A percentile compares a stretch with the other conserved stretches of the same genome.
These are phyloP conservation scores for Triops longicaudatus DNA, from an alignment of 1,140 invertebrate species.

Conservation along the genomic window DNA sequence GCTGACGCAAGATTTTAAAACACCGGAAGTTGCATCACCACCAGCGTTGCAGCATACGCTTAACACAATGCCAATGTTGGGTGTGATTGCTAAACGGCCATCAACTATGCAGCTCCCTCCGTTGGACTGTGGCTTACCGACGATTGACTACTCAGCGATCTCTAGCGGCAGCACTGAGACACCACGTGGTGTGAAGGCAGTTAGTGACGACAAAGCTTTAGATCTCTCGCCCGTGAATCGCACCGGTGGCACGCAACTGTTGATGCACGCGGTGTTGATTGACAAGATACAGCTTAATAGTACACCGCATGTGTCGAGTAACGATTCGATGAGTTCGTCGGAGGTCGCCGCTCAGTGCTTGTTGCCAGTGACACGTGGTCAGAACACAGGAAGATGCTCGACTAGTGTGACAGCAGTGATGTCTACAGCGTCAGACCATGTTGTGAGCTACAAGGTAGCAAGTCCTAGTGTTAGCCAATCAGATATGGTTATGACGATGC, in stretches of 20 bases:
- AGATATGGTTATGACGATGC: background rate
- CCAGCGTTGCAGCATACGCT: background rate
- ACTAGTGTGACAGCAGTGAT: background rate
- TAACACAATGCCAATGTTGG: background rate
- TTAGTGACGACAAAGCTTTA: background rate
- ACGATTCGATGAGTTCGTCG: background rate
- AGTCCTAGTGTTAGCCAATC: background rate
- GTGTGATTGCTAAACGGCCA: no score
- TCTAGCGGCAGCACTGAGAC: background rate
- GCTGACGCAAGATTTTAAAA: background rate
- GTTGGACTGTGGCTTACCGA: background rate
- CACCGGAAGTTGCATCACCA: background rate
- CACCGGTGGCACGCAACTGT: background rate
- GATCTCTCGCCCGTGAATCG: background rate
- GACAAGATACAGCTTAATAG: background rate
- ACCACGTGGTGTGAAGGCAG: background rate
- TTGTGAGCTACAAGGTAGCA: background rate
- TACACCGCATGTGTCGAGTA: background rate
- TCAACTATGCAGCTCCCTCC: background rate
- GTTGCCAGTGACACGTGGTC: background rate
- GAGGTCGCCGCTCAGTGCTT: background rate
- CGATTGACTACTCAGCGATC: background rate
- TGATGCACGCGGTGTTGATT: background rate
- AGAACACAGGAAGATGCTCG: background rate
- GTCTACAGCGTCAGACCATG: background rate